A percentile compares a stretch with the other conserved stretches of the same genome.
These are phyloP conservation scores for Yponomeuta malinellus DNA, from an alignment of 2,888 invertebrate species.

Conservation along the genomic window DNA sequence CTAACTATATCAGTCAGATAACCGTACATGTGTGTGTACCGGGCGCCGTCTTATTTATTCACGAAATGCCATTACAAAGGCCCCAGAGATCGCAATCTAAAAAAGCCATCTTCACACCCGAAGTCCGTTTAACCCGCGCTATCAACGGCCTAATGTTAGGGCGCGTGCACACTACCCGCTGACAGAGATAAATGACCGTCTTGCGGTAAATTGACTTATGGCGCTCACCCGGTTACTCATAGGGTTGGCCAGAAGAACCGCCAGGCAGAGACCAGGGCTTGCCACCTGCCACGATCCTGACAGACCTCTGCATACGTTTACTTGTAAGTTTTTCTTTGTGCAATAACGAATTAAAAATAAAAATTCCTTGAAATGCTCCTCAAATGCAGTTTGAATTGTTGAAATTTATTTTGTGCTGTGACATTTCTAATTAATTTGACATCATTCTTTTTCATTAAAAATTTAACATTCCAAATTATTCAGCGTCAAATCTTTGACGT, in stretches of 20 bases:
- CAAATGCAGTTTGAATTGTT: no score
- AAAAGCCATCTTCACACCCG: slow-evolving; percentile 21
- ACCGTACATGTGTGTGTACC: neutral
- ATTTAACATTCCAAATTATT: no score
- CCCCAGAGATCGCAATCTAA: neutral
- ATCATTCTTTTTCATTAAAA: no score
- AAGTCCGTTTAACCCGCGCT: slow-evolving; percentile 24
- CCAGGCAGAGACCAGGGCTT: no score
- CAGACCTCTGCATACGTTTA: neutral
- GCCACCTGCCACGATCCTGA: no score
- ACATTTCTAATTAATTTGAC: no score
- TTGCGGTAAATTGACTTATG: slow-evolving; percentile 17
- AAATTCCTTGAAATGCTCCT: no score
- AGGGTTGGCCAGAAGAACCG: neutral
- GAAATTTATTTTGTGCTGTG: no score
- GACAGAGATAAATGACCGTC: slow-evolving; percentile 29
- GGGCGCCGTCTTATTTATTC: neutral
- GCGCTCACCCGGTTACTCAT: neutral
- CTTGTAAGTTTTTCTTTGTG: no score
- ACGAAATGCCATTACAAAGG: slow-evolving; percentile 2
- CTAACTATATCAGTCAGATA: no score
- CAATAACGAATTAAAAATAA: no score
- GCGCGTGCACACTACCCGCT: slow-evolving; percentile 22
- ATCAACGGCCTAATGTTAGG: slow-evolving; percentile 28
- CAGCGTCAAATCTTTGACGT: no score